A percentile compares a stretch with the other conserved stretches of the same genome.
phyloP scores from a whole-genome alignment of 2,113 vertebrate genomes.

The Cottus gobio region DNA sequence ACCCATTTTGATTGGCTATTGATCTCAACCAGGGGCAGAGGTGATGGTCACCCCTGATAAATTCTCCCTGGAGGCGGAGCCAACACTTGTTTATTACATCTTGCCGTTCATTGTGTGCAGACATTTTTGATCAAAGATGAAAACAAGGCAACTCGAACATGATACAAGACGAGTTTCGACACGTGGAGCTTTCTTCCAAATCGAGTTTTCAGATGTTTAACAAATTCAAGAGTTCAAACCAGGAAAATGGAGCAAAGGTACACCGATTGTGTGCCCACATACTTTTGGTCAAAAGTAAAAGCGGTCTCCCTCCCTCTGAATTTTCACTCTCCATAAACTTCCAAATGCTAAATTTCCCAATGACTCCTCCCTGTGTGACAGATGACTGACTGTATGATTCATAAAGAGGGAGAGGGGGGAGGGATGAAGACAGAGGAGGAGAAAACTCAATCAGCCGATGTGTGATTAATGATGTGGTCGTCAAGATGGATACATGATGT shows the following conservation, averaged over 20 bases:
- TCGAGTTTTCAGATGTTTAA: background rate
- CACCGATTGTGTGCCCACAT: background rate
- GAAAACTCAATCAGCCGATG: background rate
- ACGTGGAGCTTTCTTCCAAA: background rate
- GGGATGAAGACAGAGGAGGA: background rate
- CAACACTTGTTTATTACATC: background rate
- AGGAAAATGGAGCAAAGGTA: background rate
- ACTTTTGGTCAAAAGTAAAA: background rate
- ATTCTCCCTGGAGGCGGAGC: background rate
- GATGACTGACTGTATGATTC: background rate
- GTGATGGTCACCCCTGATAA: background rate
- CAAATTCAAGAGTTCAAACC: background rate
- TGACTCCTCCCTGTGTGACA: background rate
- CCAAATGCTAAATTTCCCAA: background rate
- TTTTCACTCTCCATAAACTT: background rate
- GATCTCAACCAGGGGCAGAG: background rate
- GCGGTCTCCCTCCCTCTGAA: background rate
- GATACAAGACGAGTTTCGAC: background rate
- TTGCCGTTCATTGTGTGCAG: background rate
- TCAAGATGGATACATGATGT: background rate
- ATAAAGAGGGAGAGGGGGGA: background rate
- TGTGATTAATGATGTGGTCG: slow-evolving; percentile 11
- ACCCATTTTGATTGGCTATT: background rate
- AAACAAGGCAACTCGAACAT: background rate
- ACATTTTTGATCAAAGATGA: background rate